These are phyloP conservation scores for Philonicus albiceps DNA, from an alignment of 2,888 invertebrate species.

Conservation along the genomic window DNA sequence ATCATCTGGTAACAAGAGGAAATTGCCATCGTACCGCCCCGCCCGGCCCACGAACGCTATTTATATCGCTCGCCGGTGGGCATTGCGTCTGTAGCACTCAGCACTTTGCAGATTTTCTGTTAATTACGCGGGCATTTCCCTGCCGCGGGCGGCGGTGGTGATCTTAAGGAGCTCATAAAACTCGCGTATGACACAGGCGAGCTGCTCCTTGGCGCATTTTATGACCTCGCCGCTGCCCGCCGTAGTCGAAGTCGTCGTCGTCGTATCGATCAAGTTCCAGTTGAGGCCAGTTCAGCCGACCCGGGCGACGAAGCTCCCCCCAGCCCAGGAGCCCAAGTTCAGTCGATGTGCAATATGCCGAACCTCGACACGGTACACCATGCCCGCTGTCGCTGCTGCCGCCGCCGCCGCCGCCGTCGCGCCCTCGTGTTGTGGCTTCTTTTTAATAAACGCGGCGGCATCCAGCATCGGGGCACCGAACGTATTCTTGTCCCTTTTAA, in stretches of 20 bases:
- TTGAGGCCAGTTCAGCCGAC: neutral
- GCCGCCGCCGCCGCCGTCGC: neutral
- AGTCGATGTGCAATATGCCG: neutral
- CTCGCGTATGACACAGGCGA: neutral
- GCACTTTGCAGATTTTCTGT: neutral
- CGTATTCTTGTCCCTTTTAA: constrained; percentile 9
- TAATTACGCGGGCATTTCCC: constrained; percentile 15
- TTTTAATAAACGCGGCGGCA: constrained; percentile 3
- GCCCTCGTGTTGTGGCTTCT: neutral
- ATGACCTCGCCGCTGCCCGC: neutral
- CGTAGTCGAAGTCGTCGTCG: neutral
- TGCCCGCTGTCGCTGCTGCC: neutral
- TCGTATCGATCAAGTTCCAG: neutral
- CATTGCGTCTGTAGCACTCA: neutral
- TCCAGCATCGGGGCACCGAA: neutral
- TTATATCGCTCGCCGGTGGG: neutral
- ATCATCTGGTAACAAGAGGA: neutral
- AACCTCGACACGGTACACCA: neutral
- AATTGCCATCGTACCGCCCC: neutral
- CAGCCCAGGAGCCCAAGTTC: neutral
- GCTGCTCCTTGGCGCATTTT: neutral
- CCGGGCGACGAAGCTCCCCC: neutral
- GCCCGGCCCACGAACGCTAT: neutral
- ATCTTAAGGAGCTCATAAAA: constrained; percentile 4
- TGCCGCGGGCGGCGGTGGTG: neutral